Base-by-base conservation (phyloP, 2,113 vertebrate genomes). In the Hoplias malabaricus region DNA sequence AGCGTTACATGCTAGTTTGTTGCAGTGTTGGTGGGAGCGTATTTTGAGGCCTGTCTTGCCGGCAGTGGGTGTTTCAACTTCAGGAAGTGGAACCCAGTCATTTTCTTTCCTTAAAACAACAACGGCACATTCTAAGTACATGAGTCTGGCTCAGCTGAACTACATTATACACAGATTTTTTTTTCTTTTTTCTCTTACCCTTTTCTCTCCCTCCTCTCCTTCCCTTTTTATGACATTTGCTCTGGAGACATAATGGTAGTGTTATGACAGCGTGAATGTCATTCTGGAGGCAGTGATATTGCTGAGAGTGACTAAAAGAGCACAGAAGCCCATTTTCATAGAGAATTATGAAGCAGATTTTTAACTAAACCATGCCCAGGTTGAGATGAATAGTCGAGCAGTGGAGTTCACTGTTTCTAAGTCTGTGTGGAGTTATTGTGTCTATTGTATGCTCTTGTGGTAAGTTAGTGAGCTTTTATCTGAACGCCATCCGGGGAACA, bases 401-500 rank as follows among this genome's bases (percentile, higher is more conserved):
- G 76, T 54, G 21, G 88, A 89, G 89, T 88, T 89, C 87, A 43
- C 0, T 33, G n/a, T 43, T 93, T 93, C 84, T 80, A 73, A 73
- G 88, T 84, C 85, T 71, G 79, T 85, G 48, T 78, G 73, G 79
- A 86, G 84, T 90, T 84, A 90, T 90, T 86, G 87, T 86, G 89
- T 84, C 87, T 89, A 92, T 92, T 93, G 91, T 36, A 14, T 36
- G 19, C 59, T 59, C 27, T 53, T 48, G 57, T 13, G 10, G 23
- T 31, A 59, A 59, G 56, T 36, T 40, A 93, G 92, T 80, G 43
- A 88, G 89, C 90, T 89, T 95, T 93, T 94, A 93, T 94, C 92
- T 92, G 91, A 93, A 93, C 92, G 91, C 92, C 92, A 92, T 93
- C 89, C 88, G 82, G 91, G 82, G 91, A 93, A 93, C 92, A 94